A percentile compares a stretch with the other conserved stretches of the same genome.
Conservation (phyloP, 64 coral and sea anemone species). For the Catalaphyllia jardinei region DNA sequence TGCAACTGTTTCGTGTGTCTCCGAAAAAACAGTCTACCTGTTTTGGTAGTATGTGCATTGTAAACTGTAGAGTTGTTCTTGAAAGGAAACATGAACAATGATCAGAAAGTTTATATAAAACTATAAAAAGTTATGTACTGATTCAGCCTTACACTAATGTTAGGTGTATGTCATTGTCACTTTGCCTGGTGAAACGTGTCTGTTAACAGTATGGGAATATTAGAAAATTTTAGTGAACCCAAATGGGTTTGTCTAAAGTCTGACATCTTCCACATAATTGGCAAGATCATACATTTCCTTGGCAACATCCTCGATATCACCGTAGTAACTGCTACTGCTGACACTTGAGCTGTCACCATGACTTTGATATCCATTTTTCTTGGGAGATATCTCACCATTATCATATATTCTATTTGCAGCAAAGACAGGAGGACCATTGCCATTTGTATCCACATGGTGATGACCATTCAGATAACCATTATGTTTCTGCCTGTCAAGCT, state of each 20-base stretch:
- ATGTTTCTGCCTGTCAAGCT: background rate
- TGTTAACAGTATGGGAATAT: no score
- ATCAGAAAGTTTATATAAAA: no score
- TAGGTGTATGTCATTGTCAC: no score
- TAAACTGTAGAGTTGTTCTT: no score
- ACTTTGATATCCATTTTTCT: constrained; percentile 37
- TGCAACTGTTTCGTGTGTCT: no score
- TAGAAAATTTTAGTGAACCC: no score
- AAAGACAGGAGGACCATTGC: background rate
- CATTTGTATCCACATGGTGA: background rate
- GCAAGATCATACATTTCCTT: constrained; percentile 49
- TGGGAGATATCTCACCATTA: constrained; percentile 25
- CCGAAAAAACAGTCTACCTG: no score
- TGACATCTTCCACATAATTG: constrained; percentile 5
- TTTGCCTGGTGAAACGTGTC: no score
- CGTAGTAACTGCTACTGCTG: constrained; percentile 89
- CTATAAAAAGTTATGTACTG: no score
- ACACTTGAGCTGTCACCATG: constrained; percentile 52
- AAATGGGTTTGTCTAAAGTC: background rate
- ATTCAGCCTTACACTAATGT: no score
- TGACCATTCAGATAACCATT: background rate
- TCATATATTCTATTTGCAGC: background rate
- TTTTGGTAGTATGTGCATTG: no score
- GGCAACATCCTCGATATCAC: constrained; percentile 76
- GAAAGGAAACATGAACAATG: no score